Base-by-base conservation (phyloP, 2,113 vertebrate species). In the Euleptes europaea region DNA sequence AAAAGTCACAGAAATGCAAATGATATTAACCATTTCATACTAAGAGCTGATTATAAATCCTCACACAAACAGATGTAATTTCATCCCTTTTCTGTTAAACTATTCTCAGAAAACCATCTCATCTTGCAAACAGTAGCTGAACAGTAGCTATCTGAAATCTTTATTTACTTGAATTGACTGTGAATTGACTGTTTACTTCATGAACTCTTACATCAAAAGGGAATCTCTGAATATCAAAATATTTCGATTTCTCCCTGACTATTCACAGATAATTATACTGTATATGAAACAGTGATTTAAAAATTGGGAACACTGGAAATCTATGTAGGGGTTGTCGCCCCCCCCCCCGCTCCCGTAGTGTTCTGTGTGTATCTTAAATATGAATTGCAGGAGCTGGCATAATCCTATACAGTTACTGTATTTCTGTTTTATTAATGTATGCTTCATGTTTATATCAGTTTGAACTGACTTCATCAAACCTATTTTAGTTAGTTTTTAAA, bases 361-460 rank as follows among this genome's bases (percentile, higher is more conserved):
- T 35, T 23, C 23, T 13, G 49, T 13, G 7, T 17, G 26, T 11
- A 38, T n/a, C 2, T 0, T 75, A 75, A 31, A 86, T 75, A 69
- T 40, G 31, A 35, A 57, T 60, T 88, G 65, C 81, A 65, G 35
- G 21, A 88, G 78, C 23, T 84, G 54, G 2, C 4, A 85, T 47
- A 2, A 17, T 77, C 69, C 3, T 76, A 28, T 67, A 71, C 66
- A 84, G 28, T 86, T 44, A 81, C 73, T 5, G 26, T 31, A 77
- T 92, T 72, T 83, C 63, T 63, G 23, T 65, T 79, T 88, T 66
- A 90, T 82, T 82, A 89, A 92, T 92, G 1, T 1, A 81, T 44
- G 78, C 28, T 38, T 84, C 11, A 49, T 89, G 2, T 82, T 77
- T 80, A 81, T 86, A 8, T 86, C 51, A 89, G 77, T 67, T 74